Percentiles rank a stretch among this genome's conserved stretches.
phyloP scores from a whole-genome alignment of 2,797 vertebrate species.

The Peromyscus melanophrys region DNA sequence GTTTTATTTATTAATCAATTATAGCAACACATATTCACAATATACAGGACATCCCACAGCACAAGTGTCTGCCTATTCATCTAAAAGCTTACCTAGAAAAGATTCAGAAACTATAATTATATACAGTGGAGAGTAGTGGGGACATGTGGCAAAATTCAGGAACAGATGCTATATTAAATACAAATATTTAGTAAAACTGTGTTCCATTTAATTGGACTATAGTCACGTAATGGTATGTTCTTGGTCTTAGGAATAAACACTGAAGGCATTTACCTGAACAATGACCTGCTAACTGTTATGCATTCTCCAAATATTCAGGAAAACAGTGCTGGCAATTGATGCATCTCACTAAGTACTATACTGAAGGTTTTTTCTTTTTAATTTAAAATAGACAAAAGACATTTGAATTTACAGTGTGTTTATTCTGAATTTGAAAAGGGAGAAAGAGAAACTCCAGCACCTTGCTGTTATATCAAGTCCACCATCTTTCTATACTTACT shows the following conservation, averaged over 20 bases:
- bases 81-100: constrained; percentile 11
- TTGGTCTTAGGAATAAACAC: not conserved
- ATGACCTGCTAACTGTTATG: not conserved
- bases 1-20: no score
- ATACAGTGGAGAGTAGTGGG: not conserved
- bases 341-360: not conserved
- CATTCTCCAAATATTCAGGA: not conserved
- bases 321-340: not conserved
- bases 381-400: constrained; percentile 6
- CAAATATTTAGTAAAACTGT: constrained; percentile 10
- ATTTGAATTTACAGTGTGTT: constrained; percentile 1
- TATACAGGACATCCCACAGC: no score
- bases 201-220: not conserved
- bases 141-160: not conserved
- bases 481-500: constrained; percentile 11
- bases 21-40: no score
- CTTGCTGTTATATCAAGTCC: constrained; percentile 22
- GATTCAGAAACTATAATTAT: not conserved
- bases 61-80: constrained; percentile 1
- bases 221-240: not conserved
- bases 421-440: not conserved
- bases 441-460: not conserved
- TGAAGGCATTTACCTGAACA: not conserved
- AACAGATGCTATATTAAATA: not conserved
- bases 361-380: not conserved